Conservation (phyloP, 2,888 invertebrate genomes). For the Netelia melanura region DNA sequence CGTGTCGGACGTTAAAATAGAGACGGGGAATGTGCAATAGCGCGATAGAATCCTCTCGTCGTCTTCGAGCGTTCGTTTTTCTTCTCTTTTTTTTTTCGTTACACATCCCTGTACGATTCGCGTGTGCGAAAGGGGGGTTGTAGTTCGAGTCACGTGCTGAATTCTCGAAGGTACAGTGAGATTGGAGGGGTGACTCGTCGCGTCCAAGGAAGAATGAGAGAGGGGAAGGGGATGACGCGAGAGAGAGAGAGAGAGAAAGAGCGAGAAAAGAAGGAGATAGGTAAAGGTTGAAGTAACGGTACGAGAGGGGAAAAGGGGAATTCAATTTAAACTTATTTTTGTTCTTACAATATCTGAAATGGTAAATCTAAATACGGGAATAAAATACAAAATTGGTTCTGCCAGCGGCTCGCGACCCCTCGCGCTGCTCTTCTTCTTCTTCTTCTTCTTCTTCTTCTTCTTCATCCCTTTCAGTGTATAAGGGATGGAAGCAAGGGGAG, state of each 20-base stretch:
- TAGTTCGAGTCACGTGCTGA: slow-evolving; percentile 38
- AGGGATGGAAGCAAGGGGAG: neutral
- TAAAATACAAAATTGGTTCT: slow-evolving; percentile 82
- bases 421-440: slow-evolving; percentile 1
- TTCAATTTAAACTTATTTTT: slow-evolving; percentile 84
- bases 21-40: slow-evolving; percentile 32
- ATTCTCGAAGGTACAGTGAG: slow-evolving; percentile 53
- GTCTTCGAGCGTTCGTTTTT: slow-evolving; percentile 29
- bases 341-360: slow-evolving; percentile 82
- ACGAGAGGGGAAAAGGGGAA: slow-evolving; percentile 75
- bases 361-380: slow-evolving; percentile 82
- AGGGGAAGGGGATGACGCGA: slow-evolving; percentile 12
- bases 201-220: slow-evolving; percentile 36
- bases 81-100: neutral
- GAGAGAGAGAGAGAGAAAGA: slow-evolving; percentile 30
- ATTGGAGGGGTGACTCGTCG: slow-evolving; percentile 26
- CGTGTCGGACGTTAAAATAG: slow-evolving; percentile 33
- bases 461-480: slow-evolving; percentile 7
- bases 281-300: slow-evolving; percentile 52
- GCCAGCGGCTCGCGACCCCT: slow-evolving; percentile 67
- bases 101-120: neutral
- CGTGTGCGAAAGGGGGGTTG: slow-evolving; percentile 12
- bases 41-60: slow-evolving; percentile 51
- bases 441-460: slow-evolving; percentile 39
- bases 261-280: slow-evolving; percentile 20